These are phyloP conservation scores for Aphelocoma coerulescens DNA, from an alignment of 2,113 vertebrate species.

Conservation along the genomic window DNA sequence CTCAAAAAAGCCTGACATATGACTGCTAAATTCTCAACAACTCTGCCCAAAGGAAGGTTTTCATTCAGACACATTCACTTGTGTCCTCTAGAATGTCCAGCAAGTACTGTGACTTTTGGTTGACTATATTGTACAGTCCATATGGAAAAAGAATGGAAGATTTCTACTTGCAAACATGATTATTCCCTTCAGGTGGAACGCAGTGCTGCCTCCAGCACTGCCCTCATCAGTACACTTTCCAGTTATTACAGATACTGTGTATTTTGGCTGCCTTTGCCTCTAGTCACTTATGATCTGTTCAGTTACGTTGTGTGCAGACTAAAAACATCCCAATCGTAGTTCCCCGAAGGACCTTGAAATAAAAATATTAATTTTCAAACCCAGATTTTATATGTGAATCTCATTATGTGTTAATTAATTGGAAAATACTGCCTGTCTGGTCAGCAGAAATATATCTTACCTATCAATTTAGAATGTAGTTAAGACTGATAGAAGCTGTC, in stretches of 20 bases:
- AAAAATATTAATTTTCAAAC: neutral
- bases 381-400: neutral
- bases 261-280: neutral
- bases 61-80: neutral
- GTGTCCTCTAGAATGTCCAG: neutral
- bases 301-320: neutral
- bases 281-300: neutral
- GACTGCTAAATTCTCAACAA: neutral
- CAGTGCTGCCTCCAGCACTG: neutral
- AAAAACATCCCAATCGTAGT: neutral
- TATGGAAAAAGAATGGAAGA: neutral
- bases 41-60: neutral
- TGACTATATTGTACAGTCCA: accelerated
- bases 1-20: neutral
- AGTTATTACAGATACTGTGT: neutral
- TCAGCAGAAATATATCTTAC: neutral
- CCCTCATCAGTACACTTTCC: neutral
- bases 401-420: neutral
- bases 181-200: accelerated
- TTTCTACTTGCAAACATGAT: neutral
- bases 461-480: neutral
- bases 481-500: neutral
- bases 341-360: neutral
- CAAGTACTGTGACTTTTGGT: neutral
- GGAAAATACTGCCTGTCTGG: neutral